These are phyloP conservation scores for Diadema setosum DNA, from an alignment of 35 echinoderm and acorn worm species.

Conservation along the genomic window DNA sequence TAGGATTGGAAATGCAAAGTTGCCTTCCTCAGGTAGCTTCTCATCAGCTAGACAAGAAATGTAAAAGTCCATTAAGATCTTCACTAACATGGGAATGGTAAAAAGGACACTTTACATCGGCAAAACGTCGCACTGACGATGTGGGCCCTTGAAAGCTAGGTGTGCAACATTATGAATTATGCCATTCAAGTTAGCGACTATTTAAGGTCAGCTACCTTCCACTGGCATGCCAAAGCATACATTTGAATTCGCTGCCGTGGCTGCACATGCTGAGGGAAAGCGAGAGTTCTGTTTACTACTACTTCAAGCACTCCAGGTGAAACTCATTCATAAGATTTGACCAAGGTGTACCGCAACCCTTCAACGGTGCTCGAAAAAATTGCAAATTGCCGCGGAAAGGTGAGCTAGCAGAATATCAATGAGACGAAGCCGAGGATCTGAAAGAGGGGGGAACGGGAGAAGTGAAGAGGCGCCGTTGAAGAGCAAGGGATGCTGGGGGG, in stretches of 20 bases:
- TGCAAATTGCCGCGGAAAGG: neutral
- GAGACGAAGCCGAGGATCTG: neutral
- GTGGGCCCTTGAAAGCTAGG: too few relatives aligned
- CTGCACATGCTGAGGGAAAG: neutral
- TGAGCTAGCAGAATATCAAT: neutral
- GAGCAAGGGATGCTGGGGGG: neutral
- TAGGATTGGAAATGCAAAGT: too few relatives aligned
- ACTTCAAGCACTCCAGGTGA: neutral
- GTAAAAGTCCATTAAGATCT: too few relatives aligned
- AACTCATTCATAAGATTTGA: neutral
- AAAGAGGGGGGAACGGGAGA: neutral
- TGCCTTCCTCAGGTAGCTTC: too few relatives aligned
- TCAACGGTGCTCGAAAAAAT: neutral
- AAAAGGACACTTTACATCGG: too few relatives aligned
- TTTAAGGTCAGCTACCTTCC: too few relatives aligned
- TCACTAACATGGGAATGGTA: too few relatives aligned
- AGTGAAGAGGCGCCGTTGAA: neutral
- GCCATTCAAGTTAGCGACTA: too few relatives aligned
- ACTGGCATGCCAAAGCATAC: neutral
- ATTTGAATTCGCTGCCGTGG: neutral
- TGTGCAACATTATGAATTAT: too few relatives aligned
- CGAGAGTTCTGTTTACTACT: constrained; percentile 10
- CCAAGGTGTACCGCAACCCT: neutral
- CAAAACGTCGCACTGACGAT: too few relatives aligned
- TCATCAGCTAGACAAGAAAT: too few relatives aligned